Evolutionary conservation across 2,797 vertebrate species (phyloP).

Genomic region (Perdix hodgsoniae): DNA sequence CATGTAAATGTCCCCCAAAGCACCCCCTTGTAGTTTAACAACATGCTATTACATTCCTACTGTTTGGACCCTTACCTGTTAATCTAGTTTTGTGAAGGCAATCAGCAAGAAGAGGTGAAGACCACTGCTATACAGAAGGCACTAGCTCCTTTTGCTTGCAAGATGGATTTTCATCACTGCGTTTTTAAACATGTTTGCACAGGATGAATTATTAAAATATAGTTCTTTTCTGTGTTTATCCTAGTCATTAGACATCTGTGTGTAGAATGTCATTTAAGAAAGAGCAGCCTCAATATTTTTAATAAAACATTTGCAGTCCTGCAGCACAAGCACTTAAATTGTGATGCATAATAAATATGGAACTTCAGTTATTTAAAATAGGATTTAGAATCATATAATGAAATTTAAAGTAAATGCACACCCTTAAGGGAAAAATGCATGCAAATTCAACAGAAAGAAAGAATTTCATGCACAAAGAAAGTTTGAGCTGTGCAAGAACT

Average conservation of each 20-base stretch:
- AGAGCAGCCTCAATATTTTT: not conserved
- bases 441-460: not conserved
- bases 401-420: not conserved
- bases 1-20: not conserved
- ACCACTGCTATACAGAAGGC: not conserved
- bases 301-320: not conserved
- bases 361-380: not conserved
- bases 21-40: accelerated
- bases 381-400: not conserved
- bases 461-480: not conserved
- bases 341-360: not conserved
- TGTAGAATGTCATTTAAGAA: not conserved
- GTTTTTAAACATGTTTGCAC: not conserved
- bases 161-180: not conserved
- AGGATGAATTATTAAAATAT: not conserved
- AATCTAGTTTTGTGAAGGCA: not conserved
- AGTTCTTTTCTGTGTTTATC: not conserved
- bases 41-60: not conserved
- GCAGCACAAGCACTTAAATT: not conserved
- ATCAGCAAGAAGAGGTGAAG: not conserved
- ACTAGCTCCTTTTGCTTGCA: not conserved
- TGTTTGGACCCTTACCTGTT: not conserved
- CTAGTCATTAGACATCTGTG: not conserved
- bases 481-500: not conserved
- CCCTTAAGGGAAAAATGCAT: not conserved